Evolutionary conservation across 2,888 invertebrate species (phyloP).

Genomic region (Odontocolon sp.): DNA sequence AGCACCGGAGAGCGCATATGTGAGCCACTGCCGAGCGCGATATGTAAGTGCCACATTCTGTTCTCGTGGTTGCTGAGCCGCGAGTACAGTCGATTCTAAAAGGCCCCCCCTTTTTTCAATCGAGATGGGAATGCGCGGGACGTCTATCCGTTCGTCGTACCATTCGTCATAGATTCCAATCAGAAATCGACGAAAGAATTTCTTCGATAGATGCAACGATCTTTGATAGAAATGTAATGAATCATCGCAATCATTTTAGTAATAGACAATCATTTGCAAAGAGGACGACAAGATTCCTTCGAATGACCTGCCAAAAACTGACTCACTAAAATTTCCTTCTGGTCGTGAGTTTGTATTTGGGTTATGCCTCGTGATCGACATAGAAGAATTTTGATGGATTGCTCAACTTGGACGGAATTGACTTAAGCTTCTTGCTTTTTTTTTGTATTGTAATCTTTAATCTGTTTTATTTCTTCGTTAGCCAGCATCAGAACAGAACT

Average conservation of each 20-base stretch:
- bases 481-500: conserved; percentile 20
- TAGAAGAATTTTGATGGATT: conserved; percentile 28
- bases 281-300: conserved; percentile 10
- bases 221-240: conserved; percentile 20
- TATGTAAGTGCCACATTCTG: conserved; percentile 77
- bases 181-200: conserved; percentile 40
- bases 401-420: conserved; percentile 50
- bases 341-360: conserved; percentile 1
- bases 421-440: conserved; percentile 43
- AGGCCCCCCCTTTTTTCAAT: conserved; percentile 51
- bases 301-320: conserved; percentile 48
- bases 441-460: conserved; percentile 41
- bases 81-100: conserved; percentile 74
- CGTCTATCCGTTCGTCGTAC: conserved; percentile 33
- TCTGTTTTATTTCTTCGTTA: conserved; percentile 14
- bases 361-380: conserved; percentile 47
- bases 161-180: conserved; percentile 42
- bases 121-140: conserved; percentile 24
- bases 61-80: conserved; percentile 65
- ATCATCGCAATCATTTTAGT: conserved; percentile 16
- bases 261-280: conserved; percentile 17
- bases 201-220: conserved; percentile 5
- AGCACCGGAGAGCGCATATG: conserved; percentile 68
- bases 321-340: conserved; percentile 34
- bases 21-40: conserved; percentile 73